Evolutionary conservation across 2,888 invertebrate genomes (phyloP), one percentile per base, ranked within the genome.

Genomic region (Gonocerus acuteangulatus): DNA sequence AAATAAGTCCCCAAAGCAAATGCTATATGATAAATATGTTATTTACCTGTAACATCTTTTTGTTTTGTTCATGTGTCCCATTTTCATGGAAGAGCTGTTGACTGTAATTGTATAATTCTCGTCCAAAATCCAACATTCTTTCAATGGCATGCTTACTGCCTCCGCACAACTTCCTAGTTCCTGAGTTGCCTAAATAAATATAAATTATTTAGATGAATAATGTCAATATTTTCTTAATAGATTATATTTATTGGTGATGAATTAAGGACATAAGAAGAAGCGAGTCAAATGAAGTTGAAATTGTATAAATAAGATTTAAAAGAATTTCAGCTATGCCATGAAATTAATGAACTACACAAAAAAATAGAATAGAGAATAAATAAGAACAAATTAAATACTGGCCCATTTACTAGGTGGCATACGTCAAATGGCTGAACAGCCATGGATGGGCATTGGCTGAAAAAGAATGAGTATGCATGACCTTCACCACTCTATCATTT

Each of bases 121-220:
- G 84, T 18, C 96, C 96, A 76, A 95, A 96, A 72, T 92, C 87
- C 69, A 96, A 79, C 84, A 96, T 94, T 70, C 90, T 84, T 76
- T 95, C 93, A 67, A 95, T 89, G 11, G 92, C 91, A 60, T 86
- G 83, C 71, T 87, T 87, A 71, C 82, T 79, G 39, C 85, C 84
- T 66, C 86, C 83, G 71, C 84, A 81, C 63, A 83, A 71, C 73
- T 81, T 76, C 69, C 80, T 65, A 16, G 54, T 21, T 4, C 58
- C 59, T 15, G 39, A n/a, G n/a, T 15, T 15, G 19, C 56, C 27
- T 45, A 45, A 57, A 54, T 7, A 54, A 54, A 16, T 23, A 44
- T 0, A 27, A 39, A 42, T 2, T 39, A 21, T 22, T 21, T 2
- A 13, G 39, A 15, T 39, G n/a, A 27, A 11, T 39, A 6, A 39